Evolutionary conservation across 1,140 invertebrate genomes (phyloP).

Genomic region (Zaprionus tsacasi): DNA sequence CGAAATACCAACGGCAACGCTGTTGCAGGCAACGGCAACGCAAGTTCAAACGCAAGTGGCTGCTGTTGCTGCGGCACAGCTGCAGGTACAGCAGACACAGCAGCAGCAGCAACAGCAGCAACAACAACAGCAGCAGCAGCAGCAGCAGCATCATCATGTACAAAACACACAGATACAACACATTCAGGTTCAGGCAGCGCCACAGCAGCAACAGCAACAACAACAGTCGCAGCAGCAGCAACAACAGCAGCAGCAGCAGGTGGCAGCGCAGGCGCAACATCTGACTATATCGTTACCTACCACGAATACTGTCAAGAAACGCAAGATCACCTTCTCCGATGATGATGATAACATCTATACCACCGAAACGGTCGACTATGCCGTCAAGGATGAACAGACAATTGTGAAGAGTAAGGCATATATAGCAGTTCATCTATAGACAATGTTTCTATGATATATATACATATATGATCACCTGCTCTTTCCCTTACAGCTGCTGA

Average conservation of each 20-base stretch:
- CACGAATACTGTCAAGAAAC: slow-evolving; percentile 67
- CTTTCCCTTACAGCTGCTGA: slow-evolving; percentile 64
- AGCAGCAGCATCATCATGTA: slow-evolving; percentile 69
- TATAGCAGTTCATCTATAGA: background rate
- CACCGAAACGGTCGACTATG: slow-evolving; percentile 81
- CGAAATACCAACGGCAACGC: slow-evolving; percentile 75
- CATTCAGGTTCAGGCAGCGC: slow-evolving; percentile 69
- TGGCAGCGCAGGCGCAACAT: slow-evolving; percentile 65
- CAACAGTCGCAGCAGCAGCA: slow-evolving; percentile 46
- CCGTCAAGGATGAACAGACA: slow-evolving; percentile 78
- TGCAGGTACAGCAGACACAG: slow-evolving; percentile 55
- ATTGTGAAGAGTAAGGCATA: slow-evolving; percentile 74
- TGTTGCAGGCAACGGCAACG: slow-evolving; percentile 71
- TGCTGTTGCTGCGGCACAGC: slow-evolving; percentile 51
- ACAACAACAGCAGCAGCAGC: slow-evolving; percentile 58
- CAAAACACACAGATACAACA: slow-evolving; percentile 77
- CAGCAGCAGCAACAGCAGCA: slow-evolving; percentile 50
- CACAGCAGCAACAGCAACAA: slow-evolving; percentile 55
- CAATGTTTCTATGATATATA: background rate
- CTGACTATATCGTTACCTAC: slow-evolving; percentile 63
- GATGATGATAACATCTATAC: slow-evolving; percentile 83
- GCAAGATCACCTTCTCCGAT: slow-evolving; percentile 82
- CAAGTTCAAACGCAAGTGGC: slow-evolving; percentile 71
- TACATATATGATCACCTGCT: background rate
- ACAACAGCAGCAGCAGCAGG: slow-evolving; percentile 49